A percentile compares a stretch with the other conserved stretches of the same genome.
Evolutionary conservation across 2,888 invertebrate genomes (phyloP).

Genomic region (Dioctria rufipes): DNA sequence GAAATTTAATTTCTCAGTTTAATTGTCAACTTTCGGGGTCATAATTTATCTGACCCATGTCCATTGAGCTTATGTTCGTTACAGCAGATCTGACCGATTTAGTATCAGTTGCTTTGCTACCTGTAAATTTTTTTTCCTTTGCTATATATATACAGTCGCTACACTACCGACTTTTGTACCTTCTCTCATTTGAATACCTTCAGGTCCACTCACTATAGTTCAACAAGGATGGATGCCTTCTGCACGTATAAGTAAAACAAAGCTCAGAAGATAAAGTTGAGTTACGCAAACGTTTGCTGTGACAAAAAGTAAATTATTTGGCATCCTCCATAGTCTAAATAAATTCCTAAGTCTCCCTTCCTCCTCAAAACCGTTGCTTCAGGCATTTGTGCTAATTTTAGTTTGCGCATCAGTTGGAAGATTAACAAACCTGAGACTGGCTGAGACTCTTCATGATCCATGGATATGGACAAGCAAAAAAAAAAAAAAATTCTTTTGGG

Average conservation of each 20-base stretch:
- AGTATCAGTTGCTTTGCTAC: slow-evolving; percentile 19
- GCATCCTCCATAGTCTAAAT: no score
- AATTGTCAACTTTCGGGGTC: slow-evolving; percentile 49
- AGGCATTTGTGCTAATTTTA: slow-evolving; percentile 27
- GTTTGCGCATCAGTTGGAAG: not conserved
- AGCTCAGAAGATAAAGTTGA: slow-evolving; percentile 4
- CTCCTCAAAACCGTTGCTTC: not conserved
- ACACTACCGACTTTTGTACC: slow-evolving; percentile 12
- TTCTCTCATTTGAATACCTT: slow-evolving; percentile 42
- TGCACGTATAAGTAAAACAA: not conserved
- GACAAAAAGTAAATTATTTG: slow-evolving; percentile 50
- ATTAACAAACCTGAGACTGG: slow-evolving; percentile 2
- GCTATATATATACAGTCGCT: not conserved
- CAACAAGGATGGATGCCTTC: not conserved
- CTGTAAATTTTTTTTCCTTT: no score
- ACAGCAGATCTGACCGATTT: slow-evolving; percentile 9
- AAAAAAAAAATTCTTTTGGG: slow-evolving; percentile 23
- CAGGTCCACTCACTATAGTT: not conserved
- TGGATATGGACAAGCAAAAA: not conserved
- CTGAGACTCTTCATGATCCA: not conserved
- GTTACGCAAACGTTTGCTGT: slow-evolving; percentile 25
- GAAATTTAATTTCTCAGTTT: slow-evolving; percentile 51
- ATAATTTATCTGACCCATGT: slow-evolving; percentile 40
- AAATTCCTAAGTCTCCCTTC: no score
- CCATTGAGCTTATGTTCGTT: slow-evolving; percentile 8